phyloP scores from a whole-genome alignment of 2,888 invertebrate species.

The Polia nebulosa region DNA sequence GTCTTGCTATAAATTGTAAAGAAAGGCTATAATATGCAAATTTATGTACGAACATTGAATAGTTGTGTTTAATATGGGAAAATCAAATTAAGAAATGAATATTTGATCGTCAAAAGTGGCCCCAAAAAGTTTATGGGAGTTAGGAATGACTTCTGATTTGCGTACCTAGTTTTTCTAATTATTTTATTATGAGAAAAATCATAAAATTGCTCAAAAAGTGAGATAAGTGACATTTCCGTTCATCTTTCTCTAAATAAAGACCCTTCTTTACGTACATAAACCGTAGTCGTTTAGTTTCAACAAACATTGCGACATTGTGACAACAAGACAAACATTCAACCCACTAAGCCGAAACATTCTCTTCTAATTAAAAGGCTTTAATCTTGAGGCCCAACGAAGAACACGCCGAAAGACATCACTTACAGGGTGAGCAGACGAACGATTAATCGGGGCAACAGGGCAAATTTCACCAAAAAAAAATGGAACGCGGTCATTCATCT shows the following conservation, averaged over 20 bases:
- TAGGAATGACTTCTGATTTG: too few relatives aligned
- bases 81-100: too few relatives aligned
- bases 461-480: neutral
- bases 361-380: constrained; percentile 62
- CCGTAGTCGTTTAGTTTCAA: constrained; percentile 33
- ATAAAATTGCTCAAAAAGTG: neutral
- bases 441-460: neutral
- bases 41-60: too few relatives aligned
- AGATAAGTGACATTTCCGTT: constrained; percentile 3
- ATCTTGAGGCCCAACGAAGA: constrained; percentile 43
- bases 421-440: constrained; percentile 26
- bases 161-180: too few relatives aligned
- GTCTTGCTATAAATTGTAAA: too few relatives aligned
- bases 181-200: neutral
- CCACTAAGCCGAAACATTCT: constrained; percentile 59
- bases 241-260: constrained; percentile 28
- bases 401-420: constrained; percentile 45
- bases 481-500: too few relatives aligned
- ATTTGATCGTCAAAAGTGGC: too few relatives aligned
- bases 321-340: constrained; percentile 56
- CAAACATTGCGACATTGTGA: constrained; percentile 46
- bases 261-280: constrained; percentile 23
- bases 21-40: too few relatives aligned
- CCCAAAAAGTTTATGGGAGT: too few relatives aligned
- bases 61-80: too few relatives aligned